Conservation (phyloP, 2,888 invertebrate species). For the Eilema caniola region DNA sequence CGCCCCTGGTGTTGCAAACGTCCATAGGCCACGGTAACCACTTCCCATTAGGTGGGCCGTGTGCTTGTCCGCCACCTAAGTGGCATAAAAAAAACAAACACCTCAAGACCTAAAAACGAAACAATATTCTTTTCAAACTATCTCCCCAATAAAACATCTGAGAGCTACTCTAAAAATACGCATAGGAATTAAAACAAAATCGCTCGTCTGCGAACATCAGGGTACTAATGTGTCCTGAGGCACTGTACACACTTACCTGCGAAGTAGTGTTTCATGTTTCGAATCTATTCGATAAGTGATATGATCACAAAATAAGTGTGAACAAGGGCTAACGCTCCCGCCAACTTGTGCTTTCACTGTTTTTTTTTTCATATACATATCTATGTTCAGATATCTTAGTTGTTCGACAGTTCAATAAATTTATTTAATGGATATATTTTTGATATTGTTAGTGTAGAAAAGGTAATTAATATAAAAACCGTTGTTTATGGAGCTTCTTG, state of each 20-base stretch:
- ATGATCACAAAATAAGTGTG: conserved; percentile 64
- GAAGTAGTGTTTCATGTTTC: conserved; percentile 70
- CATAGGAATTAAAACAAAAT: conserved; percentile 28
- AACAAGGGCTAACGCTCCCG: conserved; percentile 35
- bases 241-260: conserved; percentile 64
- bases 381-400: conserved; percentile 25
- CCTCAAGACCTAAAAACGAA: too few relatives aligned
- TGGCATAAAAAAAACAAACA: too few relatives aligned
- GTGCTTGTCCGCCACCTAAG: too few relatives aligned
- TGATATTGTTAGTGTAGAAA: conserved; percentile 16
- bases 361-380: conserved; percentile 35
- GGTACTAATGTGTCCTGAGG: conserved; percentile 58
- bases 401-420: conserved; percentile 27
- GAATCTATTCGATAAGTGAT: conserved; percentile 65
- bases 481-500: neutral
- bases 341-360: conserved; percentile 38
- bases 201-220: conserved; percentile 31
- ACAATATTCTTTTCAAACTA: neutral
- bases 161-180: conserved; percentile 26
- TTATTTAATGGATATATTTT: conserved; percentile 26
- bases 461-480: neutral
- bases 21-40: too few relatives aligned
- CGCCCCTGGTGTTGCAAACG: too few relatives aligned
- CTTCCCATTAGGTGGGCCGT: too few relatives aligned
- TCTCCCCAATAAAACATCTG: conserved; percentile 9